These are phyloP conservation scores for Amyelois transitella DNA, from an alignment of 1,140 invertebrate species.

Conservation along the genomic window DNA sequence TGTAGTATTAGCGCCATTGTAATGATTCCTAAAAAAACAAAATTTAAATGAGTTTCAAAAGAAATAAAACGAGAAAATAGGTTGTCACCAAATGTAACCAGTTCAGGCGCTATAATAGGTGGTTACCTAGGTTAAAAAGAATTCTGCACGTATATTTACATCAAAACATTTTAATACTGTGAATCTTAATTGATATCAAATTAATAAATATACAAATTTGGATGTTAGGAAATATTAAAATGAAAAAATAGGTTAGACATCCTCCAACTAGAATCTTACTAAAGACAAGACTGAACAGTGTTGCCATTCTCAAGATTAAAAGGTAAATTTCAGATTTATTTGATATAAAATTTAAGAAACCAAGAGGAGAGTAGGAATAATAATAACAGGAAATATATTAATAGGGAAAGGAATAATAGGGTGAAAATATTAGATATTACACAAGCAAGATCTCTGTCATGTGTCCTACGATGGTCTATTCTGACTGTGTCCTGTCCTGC, in stretches of 20 bases:
- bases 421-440: no score
- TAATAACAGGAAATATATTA: no score
- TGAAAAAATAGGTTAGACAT: constrained; percentile 10
- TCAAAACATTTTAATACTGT: constrained; percentile 5
- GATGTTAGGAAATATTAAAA: constrained; percentile 7
- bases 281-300: constrained; percentile 2
- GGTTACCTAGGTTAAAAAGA: constrained; percentile 2
- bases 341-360: not conserved
- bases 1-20: constrained; percentile 72
- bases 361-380: constrained; percentile 1
- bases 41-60: constrained; percentile 15
- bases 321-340: no score
- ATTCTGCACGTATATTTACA: not conserved
- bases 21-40: constrained; percentile 56
- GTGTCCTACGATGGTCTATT: no score
- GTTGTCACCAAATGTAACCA: not conserved
- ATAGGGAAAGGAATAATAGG: no score
- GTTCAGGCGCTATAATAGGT: not conserved
- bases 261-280: not conserved
- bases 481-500: no score
- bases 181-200: not conserved
- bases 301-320: no score
- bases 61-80: constrained; percentile 11
- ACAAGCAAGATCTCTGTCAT: no score
- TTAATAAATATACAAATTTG: not conserved